These are phyloP conservation scores for Sebastes alutus DNA, from an alignment of 2,797 vertebrate genomes.

Conservation along the genomic window DNA sequence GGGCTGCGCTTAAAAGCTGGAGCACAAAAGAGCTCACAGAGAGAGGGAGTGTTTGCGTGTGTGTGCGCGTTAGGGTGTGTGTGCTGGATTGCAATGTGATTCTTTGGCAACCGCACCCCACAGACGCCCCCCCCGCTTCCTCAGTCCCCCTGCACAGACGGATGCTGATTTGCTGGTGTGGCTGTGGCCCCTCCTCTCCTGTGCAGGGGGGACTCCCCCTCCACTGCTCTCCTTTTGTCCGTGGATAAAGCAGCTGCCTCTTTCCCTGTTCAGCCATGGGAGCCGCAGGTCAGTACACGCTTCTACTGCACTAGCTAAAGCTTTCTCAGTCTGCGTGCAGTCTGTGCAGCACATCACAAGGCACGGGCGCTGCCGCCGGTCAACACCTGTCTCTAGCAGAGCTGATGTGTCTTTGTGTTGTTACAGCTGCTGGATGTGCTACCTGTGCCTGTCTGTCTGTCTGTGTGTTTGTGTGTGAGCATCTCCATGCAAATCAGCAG, in stretches of 20 bases:
- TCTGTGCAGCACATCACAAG: conserved; percentile 40
- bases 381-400: conserved; percentile 33
- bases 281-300: conserved; percentile 84
- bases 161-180: conserved; percentile 71
- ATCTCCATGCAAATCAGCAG: conserved; percentile 51
- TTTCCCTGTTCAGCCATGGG: conserved; percentile 86
- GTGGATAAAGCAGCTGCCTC: conserved; percentile 82
- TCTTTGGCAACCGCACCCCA: conserved; percentile 71
- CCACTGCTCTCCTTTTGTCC: conserved; percentile 82
- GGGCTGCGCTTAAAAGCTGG: conserved; percentile 39
- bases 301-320: conserved; percentile 67
- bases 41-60: conserved; percentile 1
- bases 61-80: conserved; percentile 33
- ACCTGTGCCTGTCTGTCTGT: conserved; percentile 38
- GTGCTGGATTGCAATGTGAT: conserved; percentile 63
- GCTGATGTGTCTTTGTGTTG: conserved; percentile 27
- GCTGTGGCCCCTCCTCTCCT: conserved; percentile 65
- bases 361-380: conserved; percentile 23
- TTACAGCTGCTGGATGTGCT: conserved; percentile 45
- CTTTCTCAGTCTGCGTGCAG: conserved; percentile 53
- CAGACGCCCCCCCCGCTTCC: conserved; percentile 18
- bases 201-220: conserved; percentile 48
- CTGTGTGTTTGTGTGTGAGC: conserved; percentile 32
- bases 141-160: conserved; percentile 28
- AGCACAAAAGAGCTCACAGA: conserved; percentile 47